phyloP scores from a whole-genome alignment of 2,797 vertebrate species.

The Bothrops alternatus region DNA sequence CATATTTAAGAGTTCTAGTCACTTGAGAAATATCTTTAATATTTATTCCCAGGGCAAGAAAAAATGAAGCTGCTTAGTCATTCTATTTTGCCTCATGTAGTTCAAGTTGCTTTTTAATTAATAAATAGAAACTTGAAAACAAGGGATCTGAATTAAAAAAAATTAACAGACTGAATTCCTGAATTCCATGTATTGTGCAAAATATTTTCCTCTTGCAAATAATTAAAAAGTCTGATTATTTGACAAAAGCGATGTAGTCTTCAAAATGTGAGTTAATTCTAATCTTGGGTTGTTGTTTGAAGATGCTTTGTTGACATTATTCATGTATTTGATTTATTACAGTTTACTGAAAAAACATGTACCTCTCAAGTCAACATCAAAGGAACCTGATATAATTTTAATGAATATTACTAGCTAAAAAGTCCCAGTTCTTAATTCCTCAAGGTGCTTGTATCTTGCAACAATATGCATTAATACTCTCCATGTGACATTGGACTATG shows the following conservation, averaged over 20 bases:
- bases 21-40: conserved; percentile 54
- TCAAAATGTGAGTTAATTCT: conserved; percentile 45
- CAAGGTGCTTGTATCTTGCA: background rate
- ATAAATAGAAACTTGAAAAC: conserved; percentile 52
- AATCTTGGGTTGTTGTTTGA: conserved; percentile 33
- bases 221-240: conserved; percentile 42
- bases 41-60: conserved; percentile 41
- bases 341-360: background rate
- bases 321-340: conserved; percentile 34
- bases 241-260: conserved; percentile 46
- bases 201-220: conserved; percentile 50
- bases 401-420: background rate
- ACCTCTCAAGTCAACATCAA: background rate
- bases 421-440: background rate
- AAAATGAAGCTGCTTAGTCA: conserved; percentile 36
- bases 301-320: conserved; percentile 44
- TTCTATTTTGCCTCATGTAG: conserved; percentile 43
- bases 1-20: conserved; percentile 45
- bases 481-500: background rate
- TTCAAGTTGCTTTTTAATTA: conserved; percentile 53
- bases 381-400: background rate
- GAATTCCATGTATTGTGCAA: conserved; percentile 34
- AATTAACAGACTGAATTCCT: conserved; percentile 55
- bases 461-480: background rate
- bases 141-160: conserved; percentile 41